Conservation (phyloP, 2,888 invertebrate genomes). For the Dysmachus trigonus region DNA sequence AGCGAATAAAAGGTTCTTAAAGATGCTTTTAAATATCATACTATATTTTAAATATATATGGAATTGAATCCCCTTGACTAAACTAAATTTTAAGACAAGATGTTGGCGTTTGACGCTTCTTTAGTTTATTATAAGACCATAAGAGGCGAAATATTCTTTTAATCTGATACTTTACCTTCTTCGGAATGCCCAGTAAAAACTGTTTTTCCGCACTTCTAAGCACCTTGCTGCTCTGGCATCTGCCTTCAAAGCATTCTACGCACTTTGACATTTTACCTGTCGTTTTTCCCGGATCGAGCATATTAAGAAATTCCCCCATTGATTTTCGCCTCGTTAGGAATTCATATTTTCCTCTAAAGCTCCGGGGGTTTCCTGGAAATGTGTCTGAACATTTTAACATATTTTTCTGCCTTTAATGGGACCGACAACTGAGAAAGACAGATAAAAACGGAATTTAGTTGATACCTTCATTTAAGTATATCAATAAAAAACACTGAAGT, state of each 20-base stretch:
- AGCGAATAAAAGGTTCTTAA: not conserved
- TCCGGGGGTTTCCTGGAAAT: not conserved
- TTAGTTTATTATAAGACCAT: too few species aligned
- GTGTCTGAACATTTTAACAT: not conserved
- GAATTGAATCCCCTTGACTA: too few species aligned
- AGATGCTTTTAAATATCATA: not conserved
- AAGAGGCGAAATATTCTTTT: too few species aligned
- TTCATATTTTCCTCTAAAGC: slow-evolving; percentile 1
- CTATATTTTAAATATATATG: not conserved
- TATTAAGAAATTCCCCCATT: not conserved
- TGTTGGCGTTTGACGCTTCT: too few species aligned
- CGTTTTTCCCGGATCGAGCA: not conserved
- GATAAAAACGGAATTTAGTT: not conserved
- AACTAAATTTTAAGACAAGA: too few species aligned
- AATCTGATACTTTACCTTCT: too few species aligned
- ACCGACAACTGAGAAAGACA: not conserved
- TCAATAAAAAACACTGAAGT: not conserved
- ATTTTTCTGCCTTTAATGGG: not conserved
- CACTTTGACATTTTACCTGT: not conserved
- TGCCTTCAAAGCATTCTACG: not conserved
- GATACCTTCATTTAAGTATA: not conserved
- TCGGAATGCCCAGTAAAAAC: too few species aligned
- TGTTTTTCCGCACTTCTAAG: too few species aligned
- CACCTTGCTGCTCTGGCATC: too few species aligned
- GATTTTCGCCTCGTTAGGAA: not conserved